These are phyloP conservation scores for Chloropsis cyanopogon DNA, from an alignment of 2,113 vertebrate species.

Conservation along the genomic window DNA sequence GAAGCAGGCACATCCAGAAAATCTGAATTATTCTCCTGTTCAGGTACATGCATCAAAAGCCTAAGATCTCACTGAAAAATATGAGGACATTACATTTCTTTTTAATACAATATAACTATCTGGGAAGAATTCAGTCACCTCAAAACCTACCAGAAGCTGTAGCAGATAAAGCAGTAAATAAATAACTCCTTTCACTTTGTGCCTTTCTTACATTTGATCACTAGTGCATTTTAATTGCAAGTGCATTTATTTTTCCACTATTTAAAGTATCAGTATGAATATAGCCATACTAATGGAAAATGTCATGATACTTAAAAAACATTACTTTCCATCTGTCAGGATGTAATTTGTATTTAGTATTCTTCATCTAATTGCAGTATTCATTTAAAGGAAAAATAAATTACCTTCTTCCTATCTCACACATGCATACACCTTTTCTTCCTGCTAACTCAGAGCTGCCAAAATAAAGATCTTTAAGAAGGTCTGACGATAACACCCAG, in stretches of 20 bases:
- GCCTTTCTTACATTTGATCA: background rate
- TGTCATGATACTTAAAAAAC: slow-evolving; percentile 20
- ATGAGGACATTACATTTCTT: background rate
- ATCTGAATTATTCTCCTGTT: background rate
- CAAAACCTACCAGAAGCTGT: background rate
- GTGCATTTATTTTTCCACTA: slow-evolving; percentile 12
- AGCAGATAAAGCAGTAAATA: slow-evolving; percentile 13
- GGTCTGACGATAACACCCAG: background rate
- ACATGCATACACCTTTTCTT: background rate
- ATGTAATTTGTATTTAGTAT: slow-evolving; percentile 19
- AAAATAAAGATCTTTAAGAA: background rate
- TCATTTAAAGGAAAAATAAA: slow-evolving; percentile 7
- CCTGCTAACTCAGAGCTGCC: background rate
- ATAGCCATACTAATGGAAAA: slow-evolving; percentile 11
- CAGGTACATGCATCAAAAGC: background rate
- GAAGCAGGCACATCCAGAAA: background rate
- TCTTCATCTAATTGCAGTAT: slow-evolving; percentile 16
- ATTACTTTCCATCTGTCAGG: slow-evolving; percentile 23
- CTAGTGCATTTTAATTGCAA: background rate
- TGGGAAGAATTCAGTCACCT: background rate
- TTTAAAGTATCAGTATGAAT: slow-evolving; percentile 1
- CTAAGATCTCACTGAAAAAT: background rate
- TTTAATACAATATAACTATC: background rate
- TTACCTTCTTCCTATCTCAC: background rate
- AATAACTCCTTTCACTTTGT: background rate